phyloP scores from a whole-genome alignment of 1,140 invertebrate species.

The Hypothenemus hampei region DNA sequence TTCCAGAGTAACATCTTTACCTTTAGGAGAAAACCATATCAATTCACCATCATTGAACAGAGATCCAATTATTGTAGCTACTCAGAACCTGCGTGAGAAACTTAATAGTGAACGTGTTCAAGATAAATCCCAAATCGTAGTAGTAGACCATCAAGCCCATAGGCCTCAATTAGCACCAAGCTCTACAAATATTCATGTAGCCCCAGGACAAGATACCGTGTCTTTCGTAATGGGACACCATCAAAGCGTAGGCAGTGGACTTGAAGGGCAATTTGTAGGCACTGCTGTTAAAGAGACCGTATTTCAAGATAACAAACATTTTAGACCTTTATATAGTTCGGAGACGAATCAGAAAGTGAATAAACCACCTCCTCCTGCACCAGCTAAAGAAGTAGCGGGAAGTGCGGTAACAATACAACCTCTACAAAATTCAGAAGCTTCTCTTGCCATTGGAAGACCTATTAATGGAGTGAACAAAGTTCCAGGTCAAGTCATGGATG shows the following conservation, averaged over 20 bases:
- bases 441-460: constrained; percentile 42
- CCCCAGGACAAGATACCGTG: constrained; percentile 58
- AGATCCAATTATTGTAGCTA: constrained; percentile 41
- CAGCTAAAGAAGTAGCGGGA: constrained; percentile 19
- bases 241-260: constrained; percentile 49
- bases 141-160: constrained; percentile 8
- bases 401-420: constrained; percentile 41
- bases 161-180: constrained; percentile 47
- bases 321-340: constrained; percentile 36
- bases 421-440: constrained; percentile 40
- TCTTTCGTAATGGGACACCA: constrained; percentile 59
- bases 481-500: constrained; percentile 44
- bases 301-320: constrained; percentile 45
- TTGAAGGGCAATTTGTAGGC: constrained; percentile 48
- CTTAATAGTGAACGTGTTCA: constrained; percentile 42
- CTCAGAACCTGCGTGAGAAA: constrained; percentile 41
- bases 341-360: constrained; percentile 20
- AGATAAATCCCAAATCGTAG: background rate
- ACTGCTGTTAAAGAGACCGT: constrained; percentile 47
- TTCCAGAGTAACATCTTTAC: constrained; percentile 42
- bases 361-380: background rate
- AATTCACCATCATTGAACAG: constrained; percentile 14
- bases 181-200: constrained; percentile 58
- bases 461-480: constrained; percentile 36
- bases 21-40: constrained; percentile 41